Conservation (phyloP, 2,888 invertebrate genomes). For the Lathronympha strigana region DNA sequence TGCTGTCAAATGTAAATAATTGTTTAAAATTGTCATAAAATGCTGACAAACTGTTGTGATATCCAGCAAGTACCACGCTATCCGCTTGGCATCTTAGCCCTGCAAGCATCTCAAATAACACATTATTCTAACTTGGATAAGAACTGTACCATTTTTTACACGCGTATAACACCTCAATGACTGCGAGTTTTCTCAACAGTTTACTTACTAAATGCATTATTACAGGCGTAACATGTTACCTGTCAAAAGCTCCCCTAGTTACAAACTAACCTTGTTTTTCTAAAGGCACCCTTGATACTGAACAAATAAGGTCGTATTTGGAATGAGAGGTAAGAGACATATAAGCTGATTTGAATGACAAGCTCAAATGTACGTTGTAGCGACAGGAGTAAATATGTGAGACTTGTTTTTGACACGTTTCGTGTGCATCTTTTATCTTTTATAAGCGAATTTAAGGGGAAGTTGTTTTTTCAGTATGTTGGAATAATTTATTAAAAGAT, state of each 20-base stretch:
- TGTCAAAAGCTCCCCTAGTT: slow-evolving; percentile 23
- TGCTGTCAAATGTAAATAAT: no score
- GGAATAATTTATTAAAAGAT: background rate
- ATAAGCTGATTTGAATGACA: background rate
- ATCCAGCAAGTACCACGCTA: no score
- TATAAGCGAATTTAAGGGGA: slow-evolving; percentile 7
- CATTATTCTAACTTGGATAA: no score
- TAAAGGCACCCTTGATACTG: background rate
- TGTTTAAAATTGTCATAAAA: no score
- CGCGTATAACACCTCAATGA: slow-evolving; percentile 12
- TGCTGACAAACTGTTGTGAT: no score
- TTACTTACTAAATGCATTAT: slow-evolving; percentile 25
- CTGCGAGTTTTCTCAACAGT: slow-evolving; percentile 8
- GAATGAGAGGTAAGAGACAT: no score
- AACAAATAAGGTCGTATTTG: background rate
- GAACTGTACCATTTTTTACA: no score
- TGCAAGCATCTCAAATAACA: no score
- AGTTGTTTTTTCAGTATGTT: background rate
- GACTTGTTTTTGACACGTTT: slow-evolving; percentile 22
- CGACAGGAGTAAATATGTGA: slow-evolving; percentile 28
- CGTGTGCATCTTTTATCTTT: slow-evolving; percentile 14
- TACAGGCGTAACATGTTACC: slow-evolving; percentile 19
- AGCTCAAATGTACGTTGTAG: slow-evolving; percentile 8
- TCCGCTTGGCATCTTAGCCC: no score
- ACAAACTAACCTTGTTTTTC: background rate